Percentiles rank a stretch among this genome's conserved stretches.
These are phyloP conservation scores for Phocoena sinus DNA, from an alignment of 2,113 vertebrate genomes.

Conservation along the genomic window DNA sequence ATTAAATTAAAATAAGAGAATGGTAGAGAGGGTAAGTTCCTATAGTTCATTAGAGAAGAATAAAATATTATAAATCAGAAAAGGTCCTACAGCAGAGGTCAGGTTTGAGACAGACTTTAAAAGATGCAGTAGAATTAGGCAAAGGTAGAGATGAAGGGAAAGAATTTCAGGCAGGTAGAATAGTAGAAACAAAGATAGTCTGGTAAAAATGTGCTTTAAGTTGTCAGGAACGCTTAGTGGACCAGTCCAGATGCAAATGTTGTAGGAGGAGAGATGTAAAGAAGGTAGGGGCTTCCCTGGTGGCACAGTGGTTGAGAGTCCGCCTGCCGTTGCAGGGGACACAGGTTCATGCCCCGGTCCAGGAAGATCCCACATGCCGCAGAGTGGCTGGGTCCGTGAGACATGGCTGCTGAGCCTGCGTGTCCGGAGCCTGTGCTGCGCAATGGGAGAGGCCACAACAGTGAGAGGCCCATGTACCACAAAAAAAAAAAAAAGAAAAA, in stretches of 20 bases:
- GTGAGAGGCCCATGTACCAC: no score
- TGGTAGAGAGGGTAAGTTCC: background rate
- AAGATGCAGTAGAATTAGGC: background rate
- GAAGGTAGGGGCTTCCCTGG: background rate
- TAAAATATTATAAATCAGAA: background rate
- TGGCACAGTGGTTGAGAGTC: no score
- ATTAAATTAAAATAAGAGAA: background rate
- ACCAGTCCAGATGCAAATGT: background rate
- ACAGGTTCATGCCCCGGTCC: no score
- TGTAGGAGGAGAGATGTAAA: background rate
- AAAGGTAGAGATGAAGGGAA: background rate
- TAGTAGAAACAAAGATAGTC: background rate
- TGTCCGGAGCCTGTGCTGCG: no score
- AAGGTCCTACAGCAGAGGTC: background rate
- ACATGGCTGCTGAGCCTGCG: no score
- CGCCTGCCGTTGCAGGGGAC: no score
- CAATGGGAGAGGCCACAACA: no score
- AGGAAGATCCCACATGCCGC: no score
- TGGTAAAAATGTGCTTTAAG: background rate
- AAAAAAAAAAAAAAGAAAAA: no score
- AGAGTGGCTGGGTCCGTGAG: fast-evolving
- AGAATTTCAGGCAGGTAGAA: background rate
- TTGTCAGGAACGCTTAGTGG: background rate
- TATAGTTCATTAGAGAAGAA: background rate
- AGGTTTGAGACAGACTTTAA: background rate